Evolutionary conservation across 1,140 invertebrate genomes (phyloP).

Genomic region (Aphaenogaster floridana): DNA sequence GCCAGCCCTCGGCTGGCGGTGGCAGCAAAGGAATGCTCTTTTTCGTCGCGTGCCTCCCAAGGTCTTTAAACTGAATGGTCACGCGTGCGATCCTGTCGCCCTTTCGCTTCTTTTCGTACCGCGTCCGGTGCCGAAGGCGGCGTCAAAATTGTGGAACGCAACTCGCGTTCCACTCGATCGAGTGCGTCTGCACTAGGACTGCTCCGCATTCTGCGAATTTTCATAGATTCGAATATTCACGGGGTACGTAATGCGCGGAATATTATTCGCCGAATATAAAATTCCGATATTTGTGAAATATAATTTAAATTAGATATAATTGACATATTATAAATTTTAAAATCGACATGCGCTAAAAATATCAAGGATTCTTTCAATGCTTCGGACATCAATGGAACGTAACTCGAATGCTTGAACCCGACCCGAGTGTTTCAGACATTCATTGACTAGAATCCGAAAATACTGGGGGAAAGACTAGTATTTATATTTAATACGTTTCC

Average conservation of each 20-base stretch:
- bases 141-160: not conserved
- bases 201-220: constrained; percentile 3
- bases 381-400: constrained; percentile 32
- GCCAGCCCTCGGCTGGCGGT: constrained; percentile 19
- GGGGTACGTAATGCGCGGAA: not conserved
- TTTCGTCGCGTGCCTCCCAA: constrained; percentile 63
- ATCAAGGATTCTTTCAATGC: constrained; percentile 13
- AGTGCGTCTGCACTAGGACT: not conserved
- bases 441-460: constrained; percentile 14
- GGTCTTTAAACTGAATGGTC: constrained; percentile 57
- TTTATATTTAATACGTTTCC: constrained; percentile 43
- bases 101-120: constrained; percentile 28
- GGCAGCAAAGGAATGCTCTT: constrained; percentile 66
- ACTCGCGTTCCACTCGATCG: constrained; percentile 8
- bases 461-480: not conserved
- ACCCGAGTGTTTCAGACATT: constrained; percentile 1
- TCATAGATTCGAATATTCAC: constrained; percentile 27
- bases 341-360: not conserved
- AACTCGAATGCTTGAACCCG: not conserved
- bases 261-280: constrained; percentile 4
- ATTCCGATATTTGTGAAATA: constrained; percentile 31
- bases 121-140: not conserved
- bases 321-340: constrained; percentile 23
- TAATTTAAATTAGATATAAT: constrained; percentile 20
- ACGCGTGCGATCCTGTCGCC: constrained; percentile 22